Evolutionary conservation across 2,113 vertebrate species (phyloP), one percentile per base, ranked within the genome.

Genomic region (Thamnaconus septentrionalis): DNA sequence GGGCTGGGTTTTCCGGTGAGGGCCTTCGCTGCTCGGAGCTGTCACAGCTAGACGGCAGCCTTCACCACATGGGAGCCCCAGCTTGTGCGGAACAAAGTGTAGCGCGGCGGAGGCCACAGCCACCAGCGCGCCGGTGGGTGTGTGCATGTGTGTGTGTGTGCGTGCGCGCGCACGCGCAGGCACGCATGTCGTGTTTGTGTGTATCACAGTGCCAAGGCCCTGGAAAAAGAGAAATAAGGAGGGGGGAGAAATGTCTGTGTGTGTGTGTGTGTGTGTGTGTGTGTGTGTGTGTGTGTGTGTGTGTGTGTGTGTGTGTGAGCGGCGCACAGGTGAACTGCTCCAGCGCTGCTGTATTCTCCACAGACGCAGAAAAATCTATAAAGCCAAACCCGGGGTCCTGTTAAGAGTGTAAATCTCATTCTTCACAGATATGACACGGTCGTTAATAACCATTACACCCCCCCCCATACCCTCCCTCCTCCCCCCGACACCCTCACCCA

Each of bases 381-480:
- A 80, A 87, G 81, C 71, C 66, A 76, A 86, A 82, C 84, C 84
- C 53, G 46, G 8, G 79, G 85, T 85, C 86, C 80, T 77, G 85
- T 87, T 88, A 87, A 68, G 71, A 85, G 81, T 84, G 78, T 85
- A 86, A 88, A 86, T 85, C 88, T 84, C 81, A 83, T 86, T 85
- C 84, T 89, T 87, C 81, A 85, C 85, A 87, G 59, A 84, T 82
- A 73, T 79, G 83, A 85, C 87, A 88, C 75, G 71, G 87, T 85
- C 84, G 89, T 90, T 86, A 87, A 90, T 88, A 90, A 88, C 87
- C 73, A 84, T 87, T 82, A 83, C 75, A 73, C 75, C 78, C 72
- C 51, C 79, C 59, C 59, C 61, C 65, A n/a, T n/a, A n/a, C n/a
- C 73, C 47, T 47, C 64, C 63, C 73, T 31, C 2, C 52, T 8